Evolutionary conservation across 2,888 invertebrate genomes (phyloP), one percentile per base, ranked within the genome.

Genomic region (Miltochrista miniata): DNA sequence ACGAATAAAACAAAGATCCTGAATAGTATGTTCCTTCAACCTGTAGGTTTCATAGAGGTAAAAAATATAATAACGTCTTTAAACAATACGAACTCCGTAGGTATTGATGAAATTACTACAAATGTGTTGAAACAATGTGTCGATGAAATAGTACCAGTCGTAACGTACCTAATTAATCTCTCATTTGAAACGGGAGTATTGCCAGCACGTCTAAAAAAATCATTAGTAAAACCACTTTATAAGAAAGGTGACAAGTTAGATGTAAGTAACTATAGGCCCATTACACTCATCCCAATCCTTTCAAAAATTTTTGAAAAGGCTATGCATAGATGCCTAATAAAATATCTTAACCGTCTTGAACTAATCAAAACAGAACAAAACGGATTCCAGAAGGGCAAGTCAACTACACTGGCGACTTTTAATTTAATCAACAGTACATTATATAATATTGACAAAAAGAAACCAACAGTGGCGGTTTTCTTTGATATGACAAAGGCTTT

Each of bases 211-310:
- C 7, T 36, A 13, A 36, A 36, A 14, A 13, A 7, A 36, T 12
- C 36, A 36, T 9, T 36, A 13, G 36, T 36, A 9, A 36, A 14
- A 36, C 36, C 36, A 13, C 1, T 36, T 14, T 14, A 13, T 13
- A 36, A 14, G 9, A 36, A 13, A 36, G 36, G 14, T 8, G 36
- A 36, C 13, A 36, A 36, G 14, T 13, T 13, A 8, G 36, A 36
- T 9, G 13, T 36, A 13, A 9, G 1, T 14, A 36, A 36, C 14
- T 36, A 36, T 36, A 36, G 36, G 5, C 14, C 36, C 12, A 35
- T 35, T 7, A 12, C 35, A 13, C 35, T 36, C 8, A 36, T 36
- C n/a, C 36, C 37, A 10, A 14, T 53, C 45, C 30, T 31, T 47
- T 46, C 48, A 12, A 52, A 15, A 13, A 14, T 9, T 36, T 36